Evolutionary conservation across 2,888 invertebrate species (phyloP).

Genomic region (Pterobdella sp.): DNA sequence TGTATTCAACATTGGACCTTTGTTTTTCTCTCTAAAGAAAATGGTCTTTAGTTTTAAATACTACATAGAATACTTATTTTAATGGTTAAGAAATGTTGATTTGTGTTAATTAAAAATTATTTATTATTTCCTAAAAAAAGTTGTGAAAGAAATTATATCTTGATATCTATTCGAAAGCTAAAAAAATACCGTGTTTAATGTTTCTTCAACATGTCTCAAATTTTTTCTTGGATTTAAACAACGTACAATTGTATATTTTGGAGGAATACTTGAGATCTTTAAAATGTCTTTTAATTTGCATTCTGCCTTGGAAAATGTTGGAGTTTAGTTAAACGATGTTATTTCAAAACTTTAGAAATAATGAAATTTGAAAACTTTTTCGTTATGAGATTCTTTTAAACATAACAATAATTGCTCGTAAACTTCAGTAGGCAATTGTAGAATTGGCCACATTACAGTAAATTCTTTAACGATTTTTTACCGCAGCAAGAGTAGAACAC

Average conservation of each 20-base stretch:
- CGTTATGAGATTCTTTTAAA: too few species aligned
- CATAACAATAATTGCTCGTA: too few species aligned
- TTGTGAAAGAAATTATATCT: not conserved
- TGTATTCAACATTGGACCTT: not conserved
- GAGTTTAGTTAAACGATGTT: too few species aligned
- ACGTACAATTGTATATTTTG: conserved; percentile 17
- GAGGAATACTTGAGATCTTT: conserved; percentile 10
- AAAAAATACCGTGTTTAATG: conserved; percentile 3
- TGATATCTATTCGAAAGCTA: not conserved
- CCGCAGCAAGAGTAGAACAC: too few species aligned
- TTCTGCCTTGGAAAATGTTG: too few species aligned
- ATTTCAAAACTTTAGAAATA: too few species aligned
- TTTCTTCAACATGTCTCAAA: not conserved
- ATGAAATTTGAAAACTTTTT: too few species aligned
- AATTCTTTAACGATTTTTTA: too few species aligned
- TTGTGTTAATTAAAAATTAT: not conserved
- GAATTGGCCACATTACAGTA: too few species aligned
- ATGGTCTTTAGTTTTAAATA: not conserved
- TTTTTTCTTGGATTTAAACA: not conserved
- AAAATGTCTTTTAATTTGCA: conserved; percentile 9
- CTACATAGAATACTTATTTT: not conserved
- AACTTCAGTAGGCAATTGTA: too few species aligned
- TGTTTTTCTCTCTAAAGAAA: not conserved
- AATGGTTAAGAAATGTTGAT: not conserved
- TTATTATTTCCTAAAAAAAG: not conserved